Conservation (phyloP, 2,888 invertebrate species). For the Ctena decussata region DNA sequence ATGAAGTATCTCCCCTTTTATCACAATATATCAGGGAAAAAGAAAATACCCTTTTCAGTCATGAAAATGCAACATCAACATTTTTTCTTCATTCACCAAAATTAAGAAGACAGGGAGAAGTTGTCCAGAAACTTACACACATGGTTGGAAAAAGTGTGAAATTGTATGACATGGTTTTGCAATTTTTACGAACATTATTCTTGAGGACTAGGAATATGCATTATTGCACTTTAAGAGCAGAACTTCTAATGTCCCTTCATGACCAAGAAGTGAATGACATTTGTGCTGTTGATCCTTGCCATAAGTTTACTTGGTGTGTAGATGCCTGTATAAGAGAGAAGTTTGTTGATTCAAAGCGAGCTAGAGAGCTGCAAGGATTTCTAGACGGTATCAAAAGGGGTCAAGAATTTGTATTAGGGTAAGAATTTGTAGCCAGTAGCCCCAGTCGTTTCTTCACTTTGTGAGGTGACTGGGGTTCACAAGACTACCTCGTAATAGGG, state of each 20-base stretch:
- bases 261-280: constrained; percentile 97
- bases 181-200: constrained; percentile 96
- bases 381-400: constrained; percentile 97
- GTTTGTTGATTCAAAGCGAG: constrained; percentile 98
- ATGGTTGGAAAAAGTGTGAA: constrained; percentile 95
- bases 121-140: constrained; percentile 97
- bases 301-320: constrained; percentile 99
- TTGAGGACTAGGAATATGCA: constrained; percentile 97
- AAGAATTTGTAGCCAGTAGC: too few relatives aligned
- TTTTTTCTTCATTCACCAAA: constrained; percentile 97
- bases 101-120: constrained; percentile 93
- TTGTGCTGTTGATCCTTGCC: constrained; percentile 98
- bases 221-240: constrained; percentile 96
- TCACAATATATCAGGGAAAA: constrained; percentile 97
- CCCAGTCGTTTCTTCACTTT: too few relatives aligned
- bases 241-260: constrained; percentile 98
- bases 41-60: constrained; percentile 96
- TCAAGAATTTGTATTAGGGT: constrained; percentile 91
- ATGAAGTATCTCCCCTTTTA: constrained; percentile 98
- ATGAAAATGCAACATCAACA: constrained; percentile 89
- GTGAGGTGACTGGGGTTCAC: too few relatives aligned
- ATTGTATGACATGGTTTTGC: constrained; percentile 98
- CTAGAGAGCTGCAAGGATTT: constrained; percentile 95
- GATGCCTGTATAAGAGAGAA: constrained; percentile 99
- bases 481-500: too few relatives aligned